Evolutionary conservation across 2,797 vertebrate species (phyloP), one percentile per base, ranked within the genome.

Genomic region (Lagocephalus sceleratus): DNA sequence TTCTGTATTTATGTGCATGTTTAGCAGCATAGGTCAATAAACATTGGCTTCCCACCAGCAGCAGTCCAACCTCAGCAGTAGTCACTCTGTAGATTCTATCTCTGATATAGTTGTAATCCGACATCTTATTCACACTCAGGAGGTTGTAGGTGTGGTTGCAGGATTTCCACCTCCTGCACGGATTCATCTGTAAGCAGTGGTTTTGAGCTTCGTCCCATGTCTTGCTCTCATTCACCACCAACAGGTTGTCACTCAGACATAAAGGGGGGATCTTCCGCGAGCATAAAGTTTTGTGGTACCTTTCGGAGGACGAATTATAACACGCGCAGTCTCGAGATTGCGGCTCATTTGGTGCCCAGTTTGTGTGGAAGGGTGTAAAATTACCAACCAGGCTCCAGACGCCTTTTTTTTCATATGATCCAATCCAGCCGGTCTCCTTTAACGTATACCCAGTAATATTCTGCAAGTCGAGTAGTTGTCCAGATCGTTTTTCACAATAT

Each of bases 201-300:
- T 1, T 29, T 29, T 78, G 23, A 1, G 82, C 78, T 0, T 62
- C 55, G 40, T 80, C 75, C 75, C 82, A 84, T 0, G 73, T 80
- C 62, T 68, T 82, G 6, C 47, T 75, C 64, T 79, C 41, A 0
- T 57, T 73, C 56, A 83, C 72, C 29, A 82, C 0, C 47, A 71
- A 26, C 56, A 83, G 42, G 39, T 59, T 54, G 54, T 73, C 75
- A 5, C 1, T 2, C 15, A 2, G 41, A 20, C 84, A 84, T 12
- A 54, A 0, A 32, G 49, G 41, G 0, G 0, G 0, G 7, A 4
- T 2, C 7, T 15, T 0, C 5, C 5, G 0, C 0, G 14, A 20
- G 46, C 78, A 81, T 0, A 0, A 1, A 0, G 1, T 1, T 19
- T 50, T 50, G 4, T 20, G 0, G 38, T 20, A 73, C 14, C 1